These are phyloP conservation scores for Mesembrinibis cayennensis DNA, from an alignment of 2,113 vertebrate species.

Conservation along the genomic window DNA sequence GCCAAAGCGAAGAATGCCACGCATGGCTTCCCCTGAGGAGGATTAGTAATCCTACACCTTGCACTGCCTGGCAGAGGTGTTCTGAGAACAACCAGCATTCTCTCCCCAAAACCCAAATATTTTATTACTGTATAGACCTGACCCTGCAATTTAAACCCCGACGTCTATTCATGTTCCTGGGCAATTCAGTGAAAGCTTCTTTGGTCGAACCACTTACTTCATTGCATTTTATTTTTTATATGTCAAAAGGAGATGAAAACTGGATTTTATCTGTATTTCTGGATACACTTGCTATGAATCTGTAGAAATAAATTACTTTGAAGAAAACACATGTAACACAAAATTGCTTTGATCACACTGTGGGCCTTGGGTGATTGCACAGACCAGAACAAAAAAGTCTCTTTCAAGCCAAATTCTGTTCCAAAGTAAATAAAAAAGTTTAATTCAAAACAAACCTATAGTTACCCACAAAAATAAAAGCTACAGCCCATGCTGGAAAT, in stretches of 20 bases:
- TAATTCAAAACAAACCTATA: not conserved
- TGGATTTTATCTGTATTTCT: not conserved
- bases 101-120: not conserved
- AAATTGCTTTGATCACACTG: not conserved
- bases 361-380: not conserved
- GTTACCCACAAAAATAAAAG: constrained; percentile 6
- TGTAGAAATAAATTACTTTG: not conserved
- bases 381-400: not conserved
- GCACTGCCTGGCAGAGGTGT: constrained; percentile 16
- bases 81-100: not conserved
- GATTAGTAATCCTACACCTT: constrained; percentile 59
- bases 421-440: constrained; percentile 16
- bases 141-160: not conserved
- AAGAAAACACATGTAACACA: not conserved
- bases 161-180: not conserved
- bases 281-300: not conserved
- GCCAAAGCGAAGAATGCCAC: constrained; percentile 47
- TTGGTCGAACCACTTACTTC: not conserved
- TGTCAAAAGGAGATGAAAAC: not conserved
- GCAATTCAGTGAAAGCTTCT: not conserved
- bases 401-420: not conserved
- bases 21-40: constrained; percentile 28
- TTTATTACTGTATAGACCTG: not conserved
- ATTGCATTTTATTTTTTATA: not conserved
- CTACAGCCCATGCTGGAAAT: not conserved